A percentile compares a stretch with the other conserved stretches of the same genome.
phyloP scores from a whole-genome alignment of 2,113 vertebrate species.

The Merops nubicus region DNA sequence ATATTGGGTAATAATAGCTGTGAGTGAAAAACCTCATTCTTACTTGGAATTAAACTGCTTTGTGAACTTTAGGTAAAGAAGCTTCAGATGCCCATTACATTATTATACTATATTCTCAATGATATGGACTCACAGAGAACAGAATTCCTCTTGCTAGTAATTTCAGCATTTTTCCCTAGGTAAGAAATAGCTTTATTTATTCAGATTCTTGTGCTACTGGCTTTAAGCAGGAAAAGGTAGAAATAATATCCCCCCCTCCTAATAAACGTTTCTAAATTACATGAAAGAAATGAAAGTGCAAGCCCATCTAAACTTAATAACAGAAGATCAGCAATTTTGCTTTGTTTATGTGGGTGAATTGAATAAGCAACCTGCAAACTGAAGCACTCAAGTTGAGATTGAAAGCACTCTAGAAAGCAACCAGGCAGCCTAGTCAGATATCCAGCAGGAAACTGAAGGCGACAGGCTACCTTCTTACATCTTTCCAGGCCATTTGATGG shows the following conservation, averaged over 20 bases:
- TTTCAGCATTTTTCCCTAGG: not conserved
- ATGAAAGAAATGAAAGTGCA: not conserved
- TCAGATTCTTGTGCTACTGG: not conserved
- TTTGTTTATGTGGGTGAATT: slow-evolving; percentile 45
- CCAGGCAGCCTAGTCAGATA: not conserved
- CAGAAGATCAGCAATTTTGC: slow-evolving; percentile 27
- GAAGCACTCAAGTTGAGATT: slow-evolving; percentile 38
- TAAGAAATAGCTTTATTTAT: not conserved
- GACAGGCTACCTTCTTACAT: slow-evolving; percentile 31
- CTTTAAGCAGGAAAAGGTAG: not conserved
- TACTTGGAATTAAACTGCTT: not conserved
- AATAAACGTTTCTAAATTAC: not conserved
- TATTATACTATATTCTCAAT: not conserved
- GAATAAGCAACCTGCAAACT: slow-evolving; percentile 41
- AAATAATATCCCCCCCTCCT: not conserved
- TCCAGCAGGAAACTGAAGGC: slow-evolving; percentile 28
- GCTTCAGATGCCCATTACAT: not conserved
- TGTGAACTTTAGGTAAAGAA: not conserved
- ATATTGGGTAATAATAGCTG: not conserved
- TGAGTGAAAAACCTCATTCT: not conserved
- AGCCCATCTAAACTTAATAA: slow-evolving; percentile 13
- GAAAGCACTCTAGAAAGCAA: slow-evolving; percentile 35
- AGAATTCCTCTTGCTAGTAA: not conserved
- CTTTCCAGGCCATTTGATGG: slow-evolving; percentile 39
- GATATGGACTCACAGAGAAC: not conserved